These are phyloP conservation scores for Delphinapterus leucas DNA, from an alignment of 2,113 vertebrate species.

Conservation along the genomic window DNA sequence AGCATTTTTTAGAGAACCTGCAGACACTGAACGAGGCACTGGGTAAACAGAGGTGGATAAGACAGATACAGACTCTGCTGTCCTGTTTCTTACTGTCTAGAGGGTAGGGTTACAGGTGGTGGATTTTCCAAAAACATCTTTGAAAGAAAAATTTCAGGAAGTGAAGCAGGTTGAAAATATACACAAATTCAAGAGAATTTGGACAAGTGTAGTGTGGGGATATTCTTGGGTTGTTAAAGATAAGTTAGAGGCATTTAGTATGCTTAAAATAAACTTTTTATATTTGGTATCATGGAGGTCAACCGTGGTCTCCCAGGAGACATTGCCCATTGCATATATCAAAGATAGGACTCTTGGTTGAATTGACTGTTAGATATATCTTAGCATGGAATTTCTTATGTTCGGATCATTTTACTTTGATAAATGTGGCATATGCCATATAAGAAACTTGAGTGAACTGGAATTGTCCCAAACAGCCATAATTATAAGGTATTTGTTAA, in stretches of 20 bases:
- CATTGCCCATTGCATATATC: not conserved
- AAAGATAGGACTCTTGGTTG: not conserved
- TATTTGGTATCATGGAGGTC: not conserved
- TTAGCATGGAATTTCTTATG: not conserved
- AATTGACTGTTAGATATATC: not conserved
- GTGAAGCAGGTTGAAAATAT: slow-evolving; percentile 4
- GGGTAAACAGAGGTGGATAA: not conserved
- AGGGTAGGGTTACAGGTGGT: not conserved
- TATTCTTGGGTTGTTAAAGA: not conserved
- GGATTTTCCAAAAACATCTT: not conserved
- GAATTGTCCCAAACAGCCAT: not conserved
- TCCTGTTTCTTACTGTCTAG: not conserved
- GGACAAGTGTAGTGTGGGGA: not conserved
- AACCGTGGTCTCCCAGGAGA: not conserved
- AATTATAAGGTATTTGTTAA: slow-evolving; percentile 34
- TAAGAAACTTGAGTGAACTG: slow-evolving; percentile 4
- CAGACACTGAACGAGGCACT: not conserved
- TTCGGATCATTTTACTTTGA: slow-evolving; percentile 28
- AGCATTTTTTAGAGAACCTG: not conserved
- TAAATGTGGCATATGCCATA: not conserved
- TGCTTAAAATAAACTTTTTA: not conserved
- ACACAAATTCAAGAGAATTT: not conserved
- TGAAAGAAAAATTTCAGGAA: not conserved
- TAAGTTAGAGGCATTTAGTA: not conserved
- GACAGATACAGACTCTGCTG: not conserved